phyloP scores from a whole-genome alignment of 2,113 vertebrate genomes.

The Menidia beryllina region DNA sequence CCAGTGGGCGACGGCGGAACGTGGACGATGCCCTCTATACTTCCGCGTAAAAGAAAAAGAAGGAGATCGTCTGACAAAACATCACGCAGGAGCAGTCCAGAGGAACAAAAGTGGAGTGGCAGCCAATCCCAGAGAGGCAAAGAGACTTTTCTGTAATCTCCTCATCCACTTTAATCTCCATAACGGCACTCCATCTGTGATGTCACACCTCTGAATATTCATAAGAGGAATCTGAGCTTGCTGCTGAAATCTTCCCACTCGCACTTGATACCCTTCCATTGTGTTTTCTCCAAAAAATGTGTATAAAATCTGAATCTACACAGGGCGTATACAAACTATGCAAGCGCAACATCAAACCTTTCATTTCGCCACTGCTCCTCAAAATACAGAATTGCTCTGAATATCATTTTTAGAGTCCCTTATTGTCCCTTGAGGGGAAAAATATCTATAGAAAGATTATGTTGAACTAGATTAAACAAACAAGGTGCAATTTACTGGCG shows the following conservation, averaged over 20 bases:
- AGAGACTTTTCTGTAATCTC: slow-evolving; percentile 55
- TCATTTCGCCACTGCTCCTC: neutral
- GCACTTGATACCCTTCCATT: neutral
- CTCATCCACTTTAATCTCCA: slow-evolving; percentile 61
- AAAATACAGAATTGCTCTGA: neutral
- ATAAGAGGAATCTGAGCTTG: slow-evolving; percentile 55
- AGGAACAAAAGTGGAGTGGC: slow-evolving; percentile 50
- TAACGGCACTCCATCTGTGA: slow-evolving; percentile 59
- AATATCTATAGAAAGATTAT: too few species aligned
- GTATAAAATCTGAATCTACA: neutral
- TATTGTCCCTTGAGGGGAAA: too few species aligned
- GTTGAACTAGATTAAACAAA: too few species aligned
- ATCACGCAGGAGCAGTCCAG: slow-evolving; percentile 39
- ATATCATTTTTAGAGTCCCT: neutral
- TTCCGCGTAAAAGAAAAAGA: slow-evolving; percentile 26
- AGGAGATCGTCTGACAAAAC: slow-evolving; percentile 38
- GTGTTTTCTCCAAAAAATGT: neutral
- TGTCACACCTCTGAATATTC: slow-evolving; percentile 66
- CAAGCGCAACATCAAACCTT: neutral
- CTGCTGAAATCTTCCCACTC: slow-evolving; percentile 35
- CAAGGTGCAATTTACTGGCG: too few species aligned
- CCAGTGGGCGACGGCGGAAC: slow-evolving; percentile 13
- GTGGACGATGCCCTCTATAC: slow-evolving; percentile 18
- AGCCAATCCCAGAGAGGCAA: slow-evolving; percentile 38
- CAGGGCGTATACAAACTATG: neutral